These are phyloP conservation scores for Pollachius pollachius DNA, from an alignment of 2,113 vertebrate species.

Conservation along the genomic window DNA sequence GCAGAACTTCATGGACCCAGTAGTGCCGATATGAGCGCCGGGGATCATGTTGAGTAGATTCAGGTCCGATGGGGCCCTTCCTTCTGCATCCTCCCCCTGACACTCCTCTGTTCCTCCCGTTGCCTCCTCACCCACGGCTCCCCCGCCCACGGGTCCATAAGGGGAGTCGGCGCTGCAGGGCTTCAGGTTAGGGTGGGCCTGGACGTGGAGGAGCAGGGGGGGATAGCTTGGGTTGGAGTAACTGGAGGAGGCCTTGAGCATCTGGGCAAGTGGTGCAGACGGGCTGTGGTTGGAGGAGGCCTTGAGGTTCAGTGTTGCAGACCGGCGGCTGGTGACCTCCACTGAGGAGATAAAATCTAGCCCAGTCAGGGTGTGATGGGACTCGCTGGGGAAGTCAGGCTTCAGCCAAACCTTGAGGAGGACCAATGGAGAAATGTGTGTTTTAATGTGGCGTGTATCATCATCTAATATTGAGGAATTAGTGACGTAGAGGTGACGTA, in stretches of 20 bases:
- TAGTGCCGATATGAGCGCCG: too few relatives aligned
- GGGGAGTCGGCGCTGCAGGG: slow-evolving; percentile 38
- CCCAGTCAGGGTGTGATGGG: slow-evolving; percentile 17
- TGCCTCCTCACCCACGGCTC: background rate
- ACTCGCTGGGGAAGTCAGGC: slow-evolving; percentile 30
- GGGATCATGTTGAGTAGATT: background rate
- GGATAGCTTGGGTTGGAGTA: slow-evolving; percentile 67
- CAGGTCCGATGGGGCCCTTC: background rate
- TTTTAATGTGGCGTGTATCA: too few relatives aligned
- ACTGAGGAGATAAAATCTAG: slow-evolving; percentile 29
- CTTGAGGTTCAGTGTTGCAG: background rate
- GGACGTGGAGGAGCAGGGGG: slow-evolving; percentile 12
- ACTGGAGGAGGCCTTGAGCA: slow-evolving; percentile 17
- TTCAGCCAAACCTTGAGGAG: slow-evolving; percentile 49
- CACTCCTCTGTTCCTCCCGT: background rate
- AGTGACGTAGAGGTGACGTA: background rate
- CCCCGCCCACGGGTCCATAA: slow-evolving; percentile 26
- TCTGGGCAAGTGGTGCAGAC: background rate
- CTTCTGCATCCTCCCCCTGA: background rate
- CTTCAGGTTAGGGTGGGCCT: slow-evolving; percentile 17
- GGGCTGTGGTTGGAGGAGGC: slow-evolving; percentile 5
- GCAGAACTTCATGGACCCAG: too few relatives aligned
- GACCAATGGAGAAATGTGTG: background rate
- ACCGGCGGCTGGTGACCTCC: slow-evolving; percentile 26
- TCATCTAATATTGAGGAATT: background rate